These are phyloP conservation scores for Tetramorium simillimum DNA, from an alignment of 1,140 invertebrate genomes.

Conservation along the genomic window DNA sequence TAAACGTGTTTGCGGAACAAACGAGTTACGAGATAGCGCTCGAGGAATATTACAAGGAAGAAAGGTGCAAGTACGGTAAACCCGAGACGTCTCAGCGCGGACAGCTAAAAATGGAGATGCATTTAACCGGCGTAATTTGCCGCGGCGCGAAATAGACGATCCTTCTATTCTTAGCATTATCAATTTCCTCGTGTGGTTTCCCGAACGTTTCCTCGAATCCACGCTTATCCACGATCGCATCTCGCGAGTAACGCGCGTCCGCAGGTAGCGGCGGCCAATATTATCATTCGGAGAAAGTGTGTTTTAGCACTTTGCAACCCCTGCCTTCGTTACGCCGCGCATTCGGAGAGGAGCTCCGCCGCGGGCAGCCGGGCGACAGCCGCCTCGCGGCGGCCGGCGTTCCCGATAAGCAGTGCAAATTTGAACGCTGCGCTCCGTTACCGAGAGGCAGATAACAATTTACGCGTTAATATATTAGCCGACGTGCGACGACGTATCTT, in stretches of 20 bases:
- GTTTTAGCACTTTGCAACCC: background rate
- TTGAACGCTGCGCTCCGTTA: slow-evolving; percentile 72
- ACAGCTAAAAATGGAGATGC: background rate
- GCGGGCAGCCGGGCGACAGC: background rate
- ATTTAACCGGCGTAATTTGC: background rate
- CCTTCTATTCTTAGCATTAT: background rate
- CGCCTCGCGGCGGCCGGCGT: slow-evolving; percentile 9
- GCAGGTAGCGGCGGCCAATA: background rate
- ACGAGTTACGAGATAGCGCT: slow-evolving; percentile 39
- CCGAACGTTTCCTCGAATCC: background rate
- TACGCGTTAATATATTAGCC: slow-evolving; percentile 76
- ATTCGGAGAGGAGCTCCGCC: background rate
- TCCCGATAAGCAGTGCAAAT: slow-evolving; percentile 82
- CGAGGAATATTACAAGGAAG: slow-evolving; percentile 5
- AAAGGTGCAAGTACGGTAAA: background rate
- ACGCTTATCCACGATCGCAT: background rate
- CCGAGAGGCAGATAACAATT: slow-evolving; percentile 69
- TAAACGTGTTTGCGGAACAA: slow-evolving; percentile 59
- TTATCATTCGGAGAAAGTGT: background rate
- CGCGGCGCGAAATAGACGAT: background rate
- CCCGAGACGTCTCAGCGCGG: background rate
- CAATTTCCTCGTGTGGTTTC: background rate
- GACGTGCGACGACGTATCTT: slow-evolving; percentile 69
- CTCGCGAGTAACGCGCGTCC: background rate
- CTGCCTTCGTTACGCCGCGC: slow-evolving; percentile 41